These are phyloP conservation scores for Lepidochrysops patricia DNA, from an alignment of 2,888 invertebrate genomes.

Conservation along the genomic window DNA sequence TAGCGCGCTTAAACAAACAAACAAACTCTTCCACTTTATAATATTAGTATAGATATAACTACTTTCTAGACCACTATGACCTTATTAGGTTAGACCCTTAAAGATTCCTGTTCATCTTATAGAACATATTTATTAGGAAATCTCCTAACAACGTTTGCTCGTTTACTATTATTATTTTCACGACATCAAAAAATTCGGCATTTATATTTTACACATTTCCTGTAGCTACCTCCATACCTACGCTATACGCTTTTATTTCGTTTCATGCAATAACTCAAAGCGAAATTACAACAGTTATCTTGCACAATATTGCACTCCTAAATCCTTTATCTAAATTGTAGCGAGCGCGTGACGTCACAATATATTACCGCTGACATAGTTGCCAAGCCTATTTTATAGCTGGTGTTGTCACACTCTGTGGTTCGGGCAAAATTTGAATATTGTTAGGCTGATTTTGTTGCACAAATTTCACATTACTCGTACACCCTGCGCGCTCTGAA, in stretches of 20 bases:
- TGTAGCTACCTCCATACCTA: background rate
- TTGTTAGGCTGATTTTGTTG: slow-evolving; percentile 4
- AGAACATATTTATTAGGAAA: too few species aligned
- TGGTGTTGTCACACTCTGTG: background rate
- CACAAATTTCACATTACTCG: background rate
- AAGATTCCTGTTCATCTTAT: too few species aligned
- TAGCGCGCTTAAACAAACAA: too few species aligned
- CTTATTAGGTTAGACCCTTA: too few species aligned
- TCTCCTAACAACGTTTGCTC: too few species aligned
- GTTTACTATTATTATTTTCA: too few species aligned
- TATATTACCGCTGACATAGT: background rate
- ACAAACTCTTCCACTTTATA: too few species aligned
- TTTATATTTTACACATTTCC: too few species aligned
- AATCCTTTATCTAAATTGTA: slow-evolving; percentile 9
- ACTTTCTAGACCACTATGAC: too few species aligned
- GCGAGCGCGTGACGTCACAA: background rate
- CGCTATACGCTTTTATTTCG: background rate
- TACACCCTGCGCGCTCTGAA: background rate
- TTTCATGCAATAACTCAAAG: background rate
- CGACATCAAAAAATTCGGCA: too few species aligned
- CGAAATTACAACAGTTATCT: background rate
- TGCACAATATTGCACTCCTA: background rate
- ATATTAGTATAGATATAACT: too few species aligned
- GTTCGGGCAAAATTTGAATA: background rate
- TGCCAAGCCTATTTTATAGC: slow-evolving; percentile 6